phyloP scores from a whole-genome alignment of 92 coral and sea anemone genomes.

The Anthopleura xanthogrammica region DNA sequence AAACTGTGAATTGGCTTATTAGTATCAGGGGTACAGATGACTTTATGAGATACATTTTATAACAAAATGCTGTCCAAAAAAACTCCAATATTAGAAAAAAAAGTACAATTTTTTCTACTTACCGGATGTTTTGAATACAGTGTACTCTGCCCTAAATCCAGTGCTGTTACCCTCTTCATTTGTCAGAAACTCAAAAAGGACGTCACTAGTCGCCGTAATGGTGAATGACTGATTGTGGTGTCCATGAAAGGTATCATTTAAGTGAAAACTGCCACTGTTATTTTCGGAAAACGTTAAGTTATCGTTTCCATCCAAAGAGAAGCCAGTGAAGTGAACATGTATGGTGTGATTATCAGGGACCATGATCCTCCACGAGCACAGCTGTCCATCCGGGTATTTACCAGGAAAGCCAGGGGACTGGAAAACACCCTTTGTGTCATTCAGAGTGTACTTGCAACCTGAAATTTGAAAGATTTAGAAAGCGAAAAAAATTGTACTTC shows the following conservation, averaged over 20 bases:
- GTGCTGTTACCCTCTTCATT: not conserved
- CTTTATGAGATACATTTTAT: too few species aligned
- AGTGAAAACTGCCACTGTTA: not conserved
- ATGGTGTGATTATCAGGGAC: constrained; percentile 25
- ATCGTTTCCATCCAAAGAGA: constrained; percentile 8
- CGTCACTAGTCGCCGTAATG: not conserved
- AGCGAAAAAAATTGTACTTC: too few species aligned
- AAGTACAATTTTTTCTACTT: not conserved
- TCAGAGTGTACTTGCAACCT: constrained; percentile 55
- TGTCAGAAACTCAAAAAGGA: not conserved
- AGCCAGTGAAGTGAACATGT: constrained; percentile 33
- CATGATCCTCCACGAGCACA: constrained; percentile 61
- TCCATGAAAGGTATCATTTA: not conserved
- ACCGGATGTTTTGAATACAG: not conserved
- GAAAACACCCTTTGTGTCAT: constrained; percentile 39
- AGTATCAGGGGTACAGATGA: too few species aligned
- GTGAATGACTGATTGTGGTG: not conserved
- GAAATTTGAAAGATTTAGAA: too few species aligned
- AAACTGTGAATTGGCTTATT: too few species aligned
- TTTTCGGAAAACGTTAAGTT: too few species aligned
- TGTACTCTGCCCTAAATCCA: constrained; percentile 16
- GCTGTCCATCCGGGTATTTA: constrained; percentile 62
- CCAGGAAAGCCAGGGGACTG: constrained; percentile 61
- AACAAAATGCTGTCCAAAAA: too few species aligned
- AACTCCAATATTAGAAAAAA: too few species aligned